phyloP scores from a whole-genome alignment of 1,140 invertebrate species.

The Bombus ignitus region DNA sequence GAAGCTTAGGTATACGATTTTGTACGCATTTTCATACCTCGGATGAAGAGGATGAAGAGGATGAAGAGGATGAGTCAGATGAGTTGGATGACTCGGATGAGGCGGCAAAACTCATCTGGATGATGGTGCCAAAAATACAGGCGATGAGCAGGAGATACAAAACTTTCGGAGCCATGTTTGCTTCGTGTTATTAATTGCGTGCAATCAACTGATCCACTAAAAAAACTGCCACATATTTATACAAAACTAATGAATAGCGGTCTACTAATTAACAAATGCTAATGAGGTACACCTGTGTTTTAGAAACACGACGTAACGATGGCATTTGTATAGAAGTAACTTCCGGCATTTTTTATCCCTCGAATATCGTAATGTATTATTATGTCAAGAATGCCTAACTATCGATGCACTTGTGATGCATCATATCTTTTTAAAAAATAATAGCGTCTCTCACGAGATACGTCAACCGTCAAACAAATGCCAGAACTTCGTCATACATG shows the following conservation, averaged over 20 bases:
- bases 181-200: background rate
- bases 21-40: too few species aligned
- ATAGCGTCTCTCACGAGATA: too few species aligned
- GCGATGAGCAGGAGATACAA: slow-evolving; percentile 56
- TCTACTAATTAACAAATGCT: slow-evolving; percentile 35
- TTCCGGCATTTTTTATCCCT: background rate
- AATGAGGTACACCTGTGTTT: slow-evolving; percentile 39
- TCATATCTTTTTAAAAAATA: background rate
- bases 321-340: background rate
- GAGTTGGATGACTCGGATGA: accelerated
- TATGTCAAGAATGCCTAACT: background rate
- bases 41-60: accelerated
- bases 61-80: accelerated
- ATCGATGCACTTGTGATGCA: background rate
- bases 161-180: slow-evolving; percentile 41
- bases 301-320: slow-evolving; percentile 1
- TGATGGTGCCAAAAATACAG: slow-evolving; percentile 26
- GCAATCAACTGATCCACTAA: background rate
- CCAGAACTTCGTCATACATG: background rate
- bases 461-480: too few species aligned
- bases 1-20: too few species aligned
- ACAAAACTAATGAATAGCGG: background rate
- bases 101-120: background rate
- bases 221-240: slow-evolving; percentile 47
- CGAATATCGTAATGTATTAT: slow-evolving; percentile 1